phyloP scores from a whole-genome alignment of 1,140 invertebrate species.

The Theocolax elegans region DNA sequence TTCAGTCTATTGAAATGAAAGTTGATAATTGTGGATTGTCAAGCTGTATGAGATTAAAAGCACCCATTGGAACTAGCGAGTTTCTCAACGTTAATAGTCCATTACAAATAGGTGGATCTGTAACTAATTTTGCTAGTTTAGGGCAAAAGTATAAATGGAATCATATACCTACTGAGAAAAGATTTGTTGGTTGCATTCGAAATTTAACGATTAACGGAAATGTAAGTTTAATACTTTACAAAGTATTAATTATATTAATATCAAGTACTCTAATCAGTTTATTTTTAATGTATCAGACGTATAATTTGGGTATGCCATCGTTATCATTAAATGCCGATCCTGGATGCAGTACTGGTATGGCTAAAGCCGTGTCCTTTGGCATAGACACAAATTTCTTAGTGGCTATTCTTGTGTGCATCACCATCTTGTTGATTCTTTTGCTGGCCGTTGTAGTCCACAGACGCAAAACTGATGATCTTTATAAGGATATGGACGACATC shows the following conservation, averaged over 20 bases:
- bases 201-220: conserved; percentile 85
- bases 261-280: not conserved
- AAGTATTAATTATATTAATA: not conserved
- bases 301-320: conserved; percentile 81
- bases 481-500: conserved; percentile 95
- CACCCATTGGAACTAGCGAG: conserved; percentile 77
- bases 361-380: conserved; percentile 80
- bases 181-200: conserved; percentile 87
- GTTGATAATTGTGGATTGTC: conserved; percentile 81
- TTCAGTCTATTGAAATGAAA: conserved; percentile 76
- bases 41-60: conserved; percentile 76
- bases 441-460: conserved; percentile 88
- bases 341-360: conserved; percentile 76
- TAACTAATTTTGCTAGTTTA: conserved; percentile 72
- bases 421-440: conserved; percentile 82
- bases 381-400: conserved; percentile 86
- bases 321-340: conserved; percentile 75
- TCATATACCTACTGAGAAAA: conserved; percentile 72
- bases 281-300: conserved; percentile 70
- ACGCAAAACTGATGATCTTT: conserved; percentile 84
- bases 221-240: conserved; percentile 60
- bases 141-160: conserved; percentile 73
- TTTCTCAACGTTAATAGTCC: conserved; percentile 90
- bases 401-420: conserved; percentile 84
- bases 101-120: conserved; percentile 86